Percentiles rank a stretch among this genome's conserved stretches.
These are phyloP conservation scores for Ptiloglossa arizonensis DNA, from an alignment of 1,140 invertebrate species.

Conservation along the genomic window DNA sequence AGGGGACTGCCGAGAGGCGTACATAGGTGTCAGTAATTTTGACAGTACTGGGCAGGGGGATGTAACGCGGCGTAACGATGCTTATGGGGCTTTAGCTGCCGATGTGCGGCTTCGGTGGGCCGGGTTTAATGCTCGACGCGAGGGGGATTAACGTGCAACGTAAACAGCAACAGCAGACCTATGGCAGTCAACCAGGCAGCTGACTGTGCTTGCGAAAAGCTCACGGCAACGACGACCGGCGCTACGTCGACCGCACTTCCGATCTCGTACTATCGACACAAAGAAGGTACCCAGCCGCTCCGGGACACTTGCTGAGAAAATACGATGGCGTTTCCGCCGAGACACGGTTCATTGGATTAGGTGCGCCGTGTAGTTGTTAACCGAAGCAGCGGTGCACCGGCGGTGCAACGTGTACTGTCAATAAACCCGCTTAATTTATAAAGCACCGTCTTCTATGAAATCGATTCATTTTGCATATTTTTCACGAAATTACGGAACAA, in stretches of 20 bases:
- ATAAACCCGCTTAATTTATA: no score
- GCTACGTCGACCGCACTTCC: neutral
- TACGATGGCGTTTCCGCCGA: neutral
- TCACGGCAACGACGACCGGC: neutral
- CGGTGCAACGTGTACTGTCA: neutral
- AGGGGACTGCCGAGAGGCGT: neutral
- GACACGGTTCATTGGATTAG: constrained; percentile 14
- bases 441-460: no score
- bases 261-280: constrained; percentile 5
- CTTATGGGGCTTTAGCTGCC: constrained; percentile 67
- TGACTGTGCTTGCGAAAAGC: constrained; percentile 12
- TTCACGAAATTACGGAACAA: no score
- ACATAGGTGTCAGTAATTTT: constrained; percentile 31
- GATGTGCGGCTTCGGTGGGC: constrained; percentile 65
- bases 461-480: no score
- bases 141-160: constrained; percentile 62
- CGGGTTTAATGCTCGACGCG: constrained; percentile 63
- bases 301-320: constrained; percentile 8
- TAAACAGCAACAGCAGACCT: constrained; percentile 60
- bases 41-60: constrained; percentile 1
- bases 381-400: neutral
- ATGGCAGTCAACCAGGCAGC: constrained; percentile 6
- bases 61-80: constrained; percentile 67
- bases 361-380: neutral
- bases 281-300: neutral